Base-by-base conservation (phyloP, 1,140 invertebrate genomes). In the Aphelinus certus region DNA sequence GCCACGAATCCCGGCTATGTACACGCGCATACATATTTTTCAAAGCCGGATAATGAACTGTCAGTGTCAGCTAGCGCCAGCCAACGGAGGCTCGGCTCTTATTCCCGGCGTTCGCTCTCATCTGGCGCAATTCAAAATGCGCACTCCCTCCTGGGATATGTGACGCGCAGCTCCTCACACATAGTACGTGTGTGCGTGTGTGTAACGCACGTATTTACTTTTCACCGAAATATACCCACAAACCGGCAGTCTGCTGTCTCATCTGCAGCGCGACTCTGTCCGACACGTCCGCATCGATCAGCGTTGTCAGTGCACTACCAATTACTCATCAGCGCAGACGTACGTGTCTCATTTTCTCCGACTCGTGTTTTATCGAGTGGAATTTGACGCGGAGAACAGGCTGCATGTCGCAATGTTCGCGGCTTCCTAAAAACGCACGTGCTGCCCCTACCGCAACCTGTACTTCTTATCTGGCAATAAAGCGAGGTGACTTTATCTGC, bases 1-100 rank as follows among this genome's bases (percentile, higher is more conserved):
- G 55, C 45, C 58, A 4, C 58, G 42, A 2, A n/a, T 3, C 55
- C 3, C 9, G 5, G 55, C 55, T 57, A 57, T 10, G 26, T 10
- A 42, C 26, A 42, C n/a, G 57, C 26, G 3, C 6, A 45, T 43
- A 7, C 42, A 60, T 60, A 60, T 60, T 60, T 60, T 60, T 60
- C 42, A 60, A 7, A 43, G 58, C 42, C 58, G 58, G 58, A 60
- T 60, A 60, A 60, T 60, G 58, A 60, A 60, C 58, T 60, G 58
- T 60, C 58, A 60, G 58, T 60, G 58, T 60, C 58, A 60, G 58
- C 9, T 43, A 43, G 45, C 26, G 58, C 26, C 26, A 26, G 26
- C 26, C 26, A 60, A 6, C 58, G 26, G 42, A 43, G 58, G 6
- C 10, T 43, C 57, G n/a, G 2, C 3, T 42, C 26, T 26, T 26